A percentile compares a stretch with the other conserved stretches of the same genome.
These are phyloP conservation scores for Geodia barretti DNA, from an alignment of 37 sponge, comb jelly and placozoan genomes.

Conservation along the genomic window DNA sequence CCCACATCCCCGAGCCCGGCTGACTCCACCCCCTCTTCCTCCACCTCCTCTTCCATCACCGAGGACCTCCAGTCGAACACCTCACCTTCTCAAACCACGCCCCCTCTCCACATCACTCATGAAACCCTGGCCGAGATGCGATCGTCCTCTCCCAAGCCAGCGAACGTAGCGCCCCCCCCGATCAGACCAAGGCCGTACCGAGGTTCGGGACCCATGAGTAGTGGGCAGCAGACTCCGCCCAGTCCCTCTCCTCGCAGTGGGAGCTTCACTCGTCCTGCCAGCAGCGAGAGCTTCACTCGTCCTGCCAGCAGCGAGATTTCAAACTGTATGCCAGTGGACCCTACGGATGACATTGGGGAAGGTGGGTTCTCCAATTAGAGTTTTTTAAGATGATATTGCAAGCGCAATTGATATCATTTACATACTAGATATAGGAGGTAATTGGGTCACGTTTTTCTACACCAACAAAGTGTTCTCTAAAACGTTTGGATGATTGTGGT, in stretches of 20 bases:
- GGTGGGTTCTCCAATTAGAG: no score
- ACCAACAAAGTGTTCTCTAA: no score
- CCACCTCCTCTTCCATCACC: slow-evolving; percentile 8
- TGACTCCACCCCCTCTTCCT: background rate
- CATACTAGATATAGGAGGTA: no score
- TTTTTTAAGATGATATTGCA: no score
- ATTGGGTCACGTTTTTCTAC: no score
- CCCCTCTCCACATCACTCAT: background rate
- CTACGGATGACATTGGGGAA: no score
- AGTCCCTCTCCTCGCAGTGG: background rate
- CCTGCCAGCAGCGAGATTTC: no score
- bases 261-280: no score
- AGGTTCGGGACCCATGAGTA: background rate
- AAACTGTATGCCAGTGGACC: no score
- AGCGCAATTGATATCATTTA: no score
- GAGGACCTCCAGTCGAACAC: slow-evolving; percentile 1
- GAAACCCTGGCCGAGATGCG: background rate
- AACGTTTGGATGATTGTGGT: no score
- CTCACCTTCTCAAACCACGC: background rate
- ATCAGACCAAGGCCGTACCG: background rate
- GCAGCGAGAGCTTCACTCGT: no score
- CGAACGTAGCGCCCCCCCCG: background rate
- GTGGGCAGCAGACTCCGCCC: background rate
- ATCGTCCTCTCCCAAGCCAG: background rate
- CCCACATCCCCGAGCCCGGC: slow-evolving; percentile 7